Percentiles rank a stretch among this genome's conserved stretches.
Evolutionary conservation across 2,888 invertebrate genomes (phyloP).

Genomic region (Julus scandinavius): DNA sequence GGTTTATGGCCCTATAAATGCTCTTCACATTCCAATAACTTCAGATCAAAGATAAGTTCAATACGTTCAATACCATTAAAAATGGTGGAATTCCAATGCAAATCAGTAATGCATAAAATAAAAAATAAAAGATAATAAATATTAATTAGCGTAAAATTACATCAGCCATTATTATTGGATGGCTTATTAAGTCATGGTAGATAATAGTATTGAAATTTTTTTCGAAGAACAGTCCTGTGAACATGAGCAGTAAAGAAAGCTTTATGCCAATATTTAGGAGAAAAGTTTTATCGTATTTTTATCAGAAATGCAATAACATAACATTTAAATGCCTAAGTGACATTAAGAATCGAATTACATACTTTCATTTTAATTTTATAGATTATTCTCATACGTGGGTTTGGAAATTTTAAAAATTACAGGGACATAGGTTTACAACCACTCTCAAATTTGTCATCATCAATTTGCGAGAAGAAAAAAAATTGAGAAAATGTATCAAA

Average conservation of each 20-base stretch:
- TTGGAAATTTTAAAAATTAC: not conserved
- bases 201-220: not conserved
- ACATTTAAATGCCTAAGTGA: not conserved
- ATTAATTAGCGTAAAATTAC: not conserved
- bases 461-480: not conserved
- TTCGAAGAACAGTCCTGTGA: not conserved
- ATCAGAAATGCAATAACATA: not conserved
- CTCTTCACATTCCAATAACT: not conserved
- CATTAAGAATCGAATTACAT: conserved; percentile 5
- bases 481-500: not conserved
- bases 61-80: not conserved
- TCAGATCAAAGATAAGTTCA: not conserved
- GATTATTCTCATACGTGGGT: not conserved
- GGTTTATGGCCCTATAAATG: not conserved
- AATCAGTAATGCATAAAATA: not conserved
- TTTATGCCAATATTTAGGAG: not conserved
- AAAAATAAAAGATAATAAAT: not conserved
- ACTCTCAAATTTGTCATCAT: not conserved
- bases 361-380: not conserved
- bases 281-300: not conserved
- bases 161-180: not conserved
- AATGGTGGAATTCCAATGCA: not conserved
- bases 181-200: not conserved
- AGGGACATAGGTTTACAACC: not conserved
- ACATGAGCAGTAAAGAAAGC: not conserved